Base-by-base conservation (phyloP, 2,113 vertebrate species). In the Rostratula benghalensis region DNA sequence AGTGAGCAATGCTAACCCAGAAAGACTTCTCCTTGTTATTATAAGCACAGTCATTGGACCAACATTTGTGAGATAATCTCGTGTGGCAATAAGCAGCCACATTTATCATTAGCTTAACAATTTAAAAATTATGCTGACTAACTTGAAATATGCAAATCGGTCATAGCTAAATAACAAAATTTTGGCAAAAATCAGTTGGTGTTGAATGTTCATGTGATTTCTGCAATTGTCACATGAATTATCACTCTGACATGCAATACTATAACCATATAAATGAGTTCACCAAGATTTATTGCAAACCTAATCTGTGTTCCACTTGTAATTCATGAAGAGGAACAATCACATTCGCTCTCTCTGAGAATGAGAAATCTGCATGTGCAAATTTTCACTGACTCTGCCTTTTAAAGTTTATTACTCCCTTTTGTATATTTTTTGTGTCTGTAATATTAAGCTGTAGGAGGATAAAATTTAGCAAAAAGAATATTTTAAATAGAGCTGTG, bases 301-400 rank as follows among this genome's bases (percentile, higher is more conserved):
- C 61, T 90, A 93, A 95, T 94, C 91, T 87, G 37, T 89, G 77
- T 89, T 94, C 80, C 59, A 56, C 85, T 94, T 95, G 73, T 90
- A 94, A 95, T 91, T 95, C 95, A 92, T 85, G 80, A 95, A 95
- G 43, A 82, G 93, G 80, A 96, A 90, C 84, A 94, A 95, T 94
- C 80, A 75, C 60, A 87, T 94, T 95, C 11, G 1, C 54, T 74
- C 79, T 74, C 84, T 64, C 64, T 81, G 85, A 84, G 87, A 83
- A 88, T 63, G 80, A 79, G 68, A 90, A 88, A 94, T 92, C 75
- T 94, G 84, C 83, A 83, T 90, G 39, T 93, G 79, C 93, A 83
- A 65, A 84, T 85, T 95, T 85, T 54, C 53, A 77, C 63, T 86
- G 59, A 89, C 87, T 94, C 65, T 92, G 74, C 70, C 75, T 96